phyloP scores from a whole-genome alignment of 2,888 invertebrate genomes.

The Volucella inanis region DNA sequence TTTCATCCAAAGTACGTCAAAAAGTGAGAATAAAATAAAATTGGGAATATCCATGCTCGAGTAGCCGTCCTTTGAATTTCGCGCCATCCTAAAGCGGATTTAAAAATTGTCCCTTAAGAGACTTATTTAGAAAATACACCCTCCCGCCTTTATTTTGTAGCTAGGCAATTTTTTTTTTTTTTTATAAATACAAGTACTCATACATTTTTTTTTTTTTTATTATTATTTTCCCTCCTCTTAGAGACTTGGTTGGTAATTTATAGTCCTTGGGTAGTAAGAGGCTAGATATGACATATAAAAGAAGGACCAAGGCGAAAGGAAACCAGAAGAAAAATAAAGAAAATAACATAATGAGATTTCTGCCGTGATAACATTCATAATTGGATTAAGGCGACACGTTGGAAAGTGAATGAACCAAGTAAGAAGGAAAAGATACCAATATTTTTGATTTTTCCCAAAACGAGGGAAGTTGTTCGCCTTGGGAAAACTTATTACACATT shows the following conservation, averaged over 20 bases:
- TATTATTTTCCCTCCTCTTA: slow-evolving; percentile 29
- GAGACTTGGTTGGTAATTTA: slow-evolving; percentile 63
- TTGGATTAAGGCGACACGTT: slow-evolving; percentile 76
- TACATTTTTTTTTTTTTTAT: slow-evolving; percentile 17
- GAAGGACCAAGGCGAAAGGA: background rate
- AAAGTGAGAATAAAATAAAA: slow-evolving; percentile 31
- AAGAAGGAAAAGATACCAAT: slow-evolving; percentile 22
- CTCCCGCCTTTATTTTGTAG: slow-evolving; percentile 34
- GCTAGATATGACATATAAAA: slow-evolving; percentile 8
- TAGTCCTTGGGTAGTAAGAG: slow-evolving; percentile 33
- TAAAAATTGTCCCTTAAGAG: slow-evolving; percentile 62
- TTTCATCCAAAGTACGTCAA: slow-evolving; percentile 3
- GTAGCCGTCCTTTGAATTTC: slow-evolving; percentile 48
- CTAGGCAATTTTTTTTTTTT: slow-evolving; percentile 56
- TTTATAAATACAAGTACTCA: slow-evolving; percentile 22
- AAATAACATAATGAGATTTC: slow-evolving; percentile 71
- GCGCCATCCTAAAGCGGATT: slow-evolving; percentile 64
- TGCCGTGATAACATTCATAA: slow-evolving; percentile 75
- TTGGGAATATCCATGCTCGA: slow-evolving; percentile 56
- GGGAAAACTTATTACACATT: slow-evolving; percentile 64
- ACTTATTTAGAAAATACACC: slow-evolving; percentile 51
- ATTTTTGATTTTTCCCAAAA: slow-evolving; percentile 42
- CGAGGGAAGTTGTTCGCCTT: slow-evolving; percentile 9
- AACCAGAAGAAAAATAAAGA: slow-evolving; percentile 11
- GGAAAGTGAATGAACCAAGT: slow-evolving; percentile 68